phyloP scores from a whole-genome alignment of 2,888 invertebrate species.

The Trypoxylon attenuatum region DNA sequence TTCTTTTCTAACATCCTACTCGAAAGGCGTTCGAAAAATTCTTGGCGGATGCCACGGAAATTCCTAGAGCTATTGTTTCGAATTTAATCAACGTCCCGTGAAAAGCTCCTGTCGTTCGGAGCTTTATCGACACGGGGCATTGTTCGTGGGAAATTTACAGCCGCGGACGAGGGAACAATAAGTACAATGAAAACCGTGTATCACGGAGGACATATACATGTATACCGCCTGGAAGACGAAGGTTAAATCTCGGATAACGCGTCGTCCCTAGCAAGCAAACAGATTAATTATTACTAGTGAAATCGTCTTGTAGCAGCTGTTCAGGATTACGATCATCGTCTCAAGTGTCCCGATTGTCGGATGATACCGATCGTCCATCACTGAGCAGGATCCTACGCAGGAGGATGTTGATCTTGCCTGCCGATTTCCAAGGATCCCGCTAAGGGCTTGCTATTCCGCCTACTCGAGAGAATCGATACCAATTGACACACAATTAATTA shows the following conservation, averaged over 20 bases:
- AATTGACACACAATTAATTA: neutral
- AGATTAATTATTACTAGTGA: constrained; percentile 3
- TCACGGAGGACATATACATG: no score
- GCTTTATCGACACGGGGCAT: constrained; percentile 5
- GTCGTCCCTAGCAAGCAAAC: constrained; percentile 1
- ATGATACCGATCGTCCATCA: constrained; percentile 10
- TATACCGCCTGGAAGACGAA: no score
- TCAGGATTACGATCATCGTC: constrained; percentile 4
- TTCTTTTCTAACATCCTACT: neutral
- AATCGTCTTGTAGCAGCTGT: neutral
- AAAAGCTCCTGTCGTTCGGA: constrained; percentile 5
- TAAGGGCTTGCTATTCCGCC: neutral
- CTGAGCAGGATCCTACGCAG: constrained; percentile 2
- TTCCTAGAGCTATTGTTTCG: neutral
- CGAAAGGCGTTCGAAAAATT: neutral
- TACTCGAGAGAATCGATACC: neutral
- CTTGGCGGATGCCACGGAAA: neutral
- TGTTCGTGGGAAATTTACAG: constrained; percentile 2
- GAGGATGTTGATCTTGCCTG: constrained; percentile 4
- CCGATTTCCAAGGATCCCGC: neutral
- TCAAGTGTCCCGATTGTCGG: constrained; percentile 11
- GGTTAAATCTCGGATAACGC: neutral
- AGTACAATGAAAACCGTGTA: neutral
- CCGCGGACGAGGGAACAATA: neutral
- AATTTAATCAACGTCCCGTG: constrained; percentile 13